Evolutionary conservation across 2,113 vertebrate genomes (phyloP).

Genomic region (Typhlomys cinereus): DNA sequence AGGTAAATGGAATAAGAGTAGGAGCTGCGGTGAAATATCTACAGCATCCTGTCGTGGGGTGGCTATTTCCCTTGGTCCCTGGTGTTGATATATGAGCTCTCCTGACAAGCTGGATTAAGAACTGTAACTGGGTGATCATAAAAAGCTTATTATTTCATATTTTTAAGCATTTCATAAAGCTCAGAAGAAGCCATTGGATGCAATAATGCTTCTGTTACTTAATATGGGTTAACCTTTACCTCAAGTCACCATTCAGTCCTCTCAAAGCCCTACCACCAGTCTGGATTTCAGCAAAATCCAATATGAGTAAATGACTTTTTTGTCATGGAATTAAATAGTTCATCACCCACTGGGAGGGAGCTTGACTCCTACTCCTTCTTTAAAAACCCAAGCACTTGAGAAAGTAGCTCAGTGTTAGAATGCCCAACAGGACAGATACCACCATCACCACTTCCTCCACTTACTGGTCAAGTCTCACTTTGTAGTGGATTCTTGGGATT

Average conservation of each 20-base stretch:
- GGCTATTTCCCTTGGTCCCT: too few species aligned
- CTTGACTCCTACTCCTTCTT: background rate
- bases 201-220: background rate
- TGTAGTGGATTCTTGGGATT: background rate
- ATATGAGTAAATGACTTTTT: background rate
- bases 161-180: background rate
- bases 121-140: too few species aligned
- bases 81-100: too few species aligned
- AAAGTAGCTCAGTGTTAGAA: background rate
- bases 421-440: rapidly evolving
- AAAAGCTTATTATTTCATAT: background rate
- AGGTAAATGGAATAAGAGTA: too few species aligned
- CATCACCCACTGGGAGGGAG: background rate
- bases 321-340: background rate
- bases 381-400: background rate
- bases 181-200: background rate
- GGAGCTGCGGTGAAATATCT: too few species aligned
- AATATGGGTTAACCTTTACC: background rate
- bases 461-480: background rate
- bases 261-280: background rate
- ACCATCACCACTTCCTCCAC: too few species aligned
- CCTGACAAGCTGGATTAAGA: background rate
- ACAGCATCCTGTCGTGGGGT: too few species aligned
- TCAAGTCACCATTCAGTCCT: rapidly evolving
- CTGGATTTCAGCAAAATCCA: background rate